A percentile compares a stretch with the other conserved stretches of the same genome.
phyloP scores from a whole-genome alignment of 1,140 invertebrate species.

The Hylaeus volcanicus region DNA sequence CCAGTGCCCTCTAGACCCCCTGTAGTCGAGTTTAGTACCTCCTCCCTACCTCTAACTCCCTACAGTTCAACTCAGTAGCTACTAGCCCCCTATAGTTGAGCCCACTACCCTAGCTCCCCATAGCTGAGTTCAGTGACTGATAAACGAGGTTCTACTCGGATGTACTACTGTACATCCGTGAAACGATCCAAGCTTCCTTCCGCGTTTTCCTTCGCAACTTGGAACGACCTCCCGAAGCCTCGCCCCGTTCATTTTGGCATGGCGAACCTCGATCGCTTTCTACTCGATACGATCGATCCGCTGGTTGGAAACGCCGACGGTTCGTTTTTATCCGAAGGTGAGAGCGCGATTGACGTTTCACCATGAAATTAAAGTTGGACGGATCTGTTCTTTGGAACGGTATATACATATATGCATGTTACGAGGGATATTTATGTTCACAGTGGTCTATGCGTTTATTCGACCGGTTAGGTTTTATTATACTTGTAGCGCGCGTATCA shows the following conservation, averaged over 20 bases:
- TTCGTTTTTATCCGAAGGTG: conserved; percentile 18
- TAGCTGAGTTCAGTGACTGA: too few species aligned
- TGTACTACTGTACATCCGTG: background rate
- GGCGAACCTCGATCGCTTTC: conserved; percentile 74
- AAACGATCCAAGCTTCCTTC: conserved; percentile 21
- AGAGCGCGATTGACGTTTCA: conserved; percentile 73
- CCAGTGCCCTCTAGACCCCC: too few species aligned
- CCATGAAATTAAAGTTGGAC: conserved; percentile 59
- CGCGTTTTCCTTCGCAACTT: conserved; percentile 8
- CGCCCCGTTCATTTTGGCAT: conserved; percentile 55
- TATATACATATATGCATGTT: background rate
- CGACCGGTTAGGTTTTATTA: background rate
- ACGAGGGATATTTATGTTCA: conserved; percentile 16
- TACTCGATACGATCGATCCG: conserved; percentile 52
- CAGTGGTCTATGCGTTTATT: conserved; percentile 1
- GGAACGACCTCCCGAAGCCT: background rate
- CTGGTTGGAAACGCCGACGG: conserved; percentile 17
- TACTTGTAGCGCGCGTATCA: background rate
- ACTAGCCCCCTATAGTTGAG: too few species aligned
- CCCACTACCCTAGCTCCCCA: too few species aligned
- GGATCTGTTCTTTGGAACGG: background rate
- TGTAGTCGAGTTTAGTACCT: too few species aligned
- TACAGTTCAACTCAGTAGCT: too few species aligned
- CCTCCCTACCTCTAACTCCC: too few species aligned
- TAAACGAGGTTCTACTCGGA: too few species aligned